Evolutionary conservation across 2,113 vertebrate genomes (phyloP), one percentile per base, ranked within the genome.

Genomic region (Chionomys nivalis): DNA sequence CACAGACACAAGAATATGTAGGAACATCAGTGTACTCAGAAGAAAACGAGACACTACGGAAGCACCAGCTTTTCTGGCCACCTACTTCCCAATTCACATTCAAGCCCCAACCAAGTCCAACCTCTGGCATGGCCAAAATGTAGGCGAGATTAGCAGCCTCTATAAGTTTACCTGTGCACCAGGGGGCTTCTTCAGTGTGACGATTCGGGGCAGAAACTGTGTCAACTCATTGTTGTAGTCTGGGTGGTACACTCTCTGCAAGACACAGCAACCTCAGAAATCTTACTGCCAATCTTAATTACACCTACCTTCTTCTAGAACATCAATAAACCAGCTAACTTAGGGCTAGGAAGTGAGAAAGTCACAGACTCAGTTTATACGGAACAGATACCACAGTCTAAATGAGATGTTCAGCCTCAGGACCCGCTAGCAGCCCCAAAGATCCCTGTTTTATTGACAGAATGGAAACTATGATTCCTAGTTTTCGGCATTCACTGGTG

Each of bases 221-320:
- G 99, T 99, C 97, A 99, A 98, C 97, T 99, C 99, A 89, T 99
- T 99, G 98, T 99, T 99, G 98, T 99, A 99, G 97, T 99, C 99
- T 6, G 99, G 99, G 96, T 99, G 99, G 86, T 99, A 99, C n/a
- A 99, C 96, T 70, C 99, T 98, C 99, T 99, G 98, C 70, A 96
- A 97, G 23, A 97, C 85, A 97, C 39, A 97, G 82, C 17, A 97
- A 95, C 47, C 47, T 75, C 73, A 83, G 49, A 93, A 90, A 93
- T 93, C 52, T 96, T 87, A 95, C 36, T 95, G 79, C 49, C 47
- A 83, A 42, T 55, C 52, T 86, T 92, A 89, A 33, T 79, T 61
- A 79, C 11, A 89, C 1, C 55, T 73, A 95, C 75, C 81, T 94
- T 86, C 55, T 86, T 92, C 73, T 76, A 21, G 39, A 92, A 90